These are phyloP conservation scores for Diadema setosum DNA, from an alignment of 35 echinoderm and acorn worm genomes.

Conservation along the genomic window DNA sequence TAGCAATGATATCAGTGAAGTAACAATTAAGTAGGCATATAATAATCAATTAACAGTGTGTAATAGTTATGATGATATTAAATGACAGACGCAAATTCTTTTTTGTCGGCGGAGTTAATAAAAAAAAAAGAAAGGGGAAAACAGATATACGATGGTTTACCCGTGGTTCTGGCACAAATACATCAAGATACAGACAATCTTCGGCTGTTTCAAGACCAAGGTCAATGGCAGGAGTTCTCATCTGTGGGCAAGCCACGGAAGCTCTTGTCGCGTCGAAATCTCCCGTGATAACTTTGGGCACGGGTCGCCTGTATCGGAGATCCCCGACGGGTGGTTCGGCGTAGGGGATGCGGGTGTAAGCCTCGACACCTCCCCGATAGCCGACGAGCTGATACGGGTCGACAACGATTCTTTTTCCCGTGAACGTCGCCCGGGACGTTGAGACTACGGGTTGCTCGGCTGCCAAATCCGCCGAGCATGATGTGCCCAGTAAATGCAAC, in stretches of 20 bases:
- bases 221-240: neutral
- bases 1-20: too few relatives aligned
- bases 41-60: too few relatives aligned
- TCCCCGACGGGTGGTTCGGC: neutral
- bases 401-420: neutral
- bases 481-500: too few relatives aligned
- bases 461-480: too few relatives aligned
- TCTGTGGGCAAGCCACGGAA: neutral
- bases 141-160: too few relatives aligned
- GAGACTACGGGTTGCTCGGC: neutral
- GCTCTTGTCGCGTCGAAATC: neutral
- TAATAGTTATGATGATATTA: too few relatives aligned
- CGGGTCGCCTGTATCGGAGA: neutral
- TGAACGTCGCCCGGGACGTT: neutral
- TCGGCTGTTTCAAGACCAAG: neutral
- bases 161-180: neutral
- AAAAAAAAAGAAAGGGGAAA: too few relatives aligned
- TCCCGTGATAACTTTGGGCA: neutral
- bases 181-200: neutral
- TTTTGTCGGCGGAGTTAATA: too few relatives aligned
- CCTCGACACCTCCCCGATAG: neutral
- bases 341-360: neutral
- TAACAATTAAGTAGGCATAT: too few relatives aligned
- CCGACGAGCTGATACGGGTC: neutral
- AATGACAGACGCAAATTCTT: too few relatives aligned